Evolutionary conservation across 2,888 invertebrate species (phyloP).

Genomic region (Perizoma affinitatum): DNA sequence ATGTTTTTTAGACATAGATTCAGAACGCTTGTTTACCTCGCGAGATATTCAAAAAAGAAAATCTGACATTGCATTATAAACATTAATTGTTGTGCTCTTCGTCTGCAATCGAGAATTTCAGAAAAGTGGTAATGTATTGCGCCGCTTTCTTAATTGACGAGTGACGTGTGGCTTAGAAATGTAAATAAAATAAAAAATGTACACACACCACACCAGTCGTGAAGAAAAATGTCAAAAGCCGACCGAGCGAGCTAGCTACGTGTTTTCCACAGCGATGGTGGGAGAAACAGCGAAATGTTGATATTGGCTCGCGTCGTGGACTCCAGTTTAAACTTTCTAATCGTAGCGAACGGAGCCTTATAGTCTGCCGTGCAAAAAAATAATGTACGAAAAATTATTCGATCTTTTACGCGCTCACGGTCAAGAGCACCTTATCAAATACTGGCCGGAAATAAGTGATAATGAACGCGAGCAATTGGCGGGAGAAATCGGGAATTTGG

Average conservation of each 20-base stretch:
- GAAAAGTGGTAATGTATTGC: slow-evolving; percentile 17
- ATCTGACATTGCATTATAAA: slow-evolving; percentile 5
- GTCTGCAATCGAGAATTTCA: not conserved
- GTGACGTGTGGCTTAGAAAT: slow-evolving; percentile 29
- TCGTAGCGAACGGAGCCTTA: slow-evolving; percentile 53
- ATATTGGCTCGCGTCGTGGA: slow-evolving; percentile 52
- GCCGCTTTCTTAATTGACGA: not conserved
- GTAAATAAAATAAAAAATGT: slow-evolving; percentile 28
- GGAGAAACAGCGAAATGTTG: slow-evolving; percentile 73
- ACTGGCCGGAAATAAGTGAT: slow-evolving; percentile 89
- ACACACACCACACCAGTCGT: slow-evolving; percentile 29
- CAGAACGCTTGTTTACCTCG: slow-evolving; percentile 15
- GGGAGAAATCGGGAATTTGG: slow-evolving; percentile 87
- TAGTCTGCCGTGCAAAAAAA: slow-evolving; percentile 3
- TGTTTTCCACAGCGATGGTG: slow-evolving; percentile 69
- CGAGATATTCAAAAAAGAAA: slow-evolving; percentile 18
- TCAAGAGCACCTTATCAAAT: slow-evolving; percentile 92
- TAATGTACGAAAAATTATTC: slow-evolving; percentile 82
- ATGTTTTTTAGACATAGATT: slow-evolving; percentile 21
- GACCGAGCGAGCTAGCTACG: slow-evolving; percentile 55
- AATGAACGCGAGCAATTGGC: slow-evolving; percentile 85
- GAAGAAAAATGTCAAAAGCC: slow-evolving; percentile 39
- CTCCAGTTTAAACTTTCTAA: slow-evolving; percentile 78
- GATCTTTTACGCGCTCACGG: slow-evolving; percentile 84
- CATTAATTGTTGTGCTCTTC: slow-evolving; percentile 9